Base-by-base conservation (phyloP, 2,888 invertebrate species). In the Thereva nobilitata region DNA sequence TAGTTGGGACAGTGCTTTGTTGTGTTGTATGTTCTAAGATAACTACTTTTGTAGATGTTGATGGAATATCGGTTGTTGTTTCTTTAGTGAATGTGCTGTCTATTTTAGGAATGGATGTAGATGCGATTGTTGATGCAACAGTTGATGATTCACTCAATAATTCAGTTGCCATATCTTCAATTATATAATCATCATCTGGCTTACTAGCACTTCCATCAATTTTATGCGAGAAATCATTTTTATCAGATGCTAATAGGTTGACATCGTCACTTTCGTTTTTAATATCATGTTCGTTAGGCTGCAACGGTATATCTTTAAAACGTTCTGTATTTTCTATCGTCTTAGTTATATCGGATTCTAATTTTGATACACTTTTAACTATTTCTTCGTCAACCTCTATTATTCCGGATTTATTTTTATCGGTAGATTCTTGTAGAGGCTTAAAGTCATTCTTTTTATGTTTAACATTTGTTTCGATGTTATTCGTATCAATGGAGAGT, bases 261-360 rank as follows among this genome's bases (percentile, higher is more conserved):
- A n/a, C 47, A 47, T 45, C 40, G 23, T 41, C 55, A 4, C 37
- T 34, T 34, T 53, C 50, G 34, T 12, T 42, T 38, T 53, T 53
- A 45, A 54, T 44, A 7, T 64, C 72, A 45, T 73, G 73, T 35
- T 72, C 71, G 7, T 34, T 54, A 4, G 37, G n/a, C 10, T 64
- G 54, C 44, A 74, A 70, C 35, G 71, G 71, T 52, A 73, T 55
- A 64, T 80, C 79, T 72, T 80, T 78, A n/a, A 80, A 75, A 70
- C 77, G 76, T 66, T 80, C 78, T 4, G 80, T 80, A 67, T 81
- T 81, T 71, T 81, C 81, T 71, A 81, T 80, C 23, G 80, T 81
- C 70, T 81, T 81, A 49, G 78, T 79, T 47, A 81, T 81, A 66
- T 79, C 81, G 9, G 78, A 80, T 74, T 80, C 80, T 74, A 81